Conservation (phyloP, 64 coral and sea anemone species). For the Montipora cactus region DNA sequence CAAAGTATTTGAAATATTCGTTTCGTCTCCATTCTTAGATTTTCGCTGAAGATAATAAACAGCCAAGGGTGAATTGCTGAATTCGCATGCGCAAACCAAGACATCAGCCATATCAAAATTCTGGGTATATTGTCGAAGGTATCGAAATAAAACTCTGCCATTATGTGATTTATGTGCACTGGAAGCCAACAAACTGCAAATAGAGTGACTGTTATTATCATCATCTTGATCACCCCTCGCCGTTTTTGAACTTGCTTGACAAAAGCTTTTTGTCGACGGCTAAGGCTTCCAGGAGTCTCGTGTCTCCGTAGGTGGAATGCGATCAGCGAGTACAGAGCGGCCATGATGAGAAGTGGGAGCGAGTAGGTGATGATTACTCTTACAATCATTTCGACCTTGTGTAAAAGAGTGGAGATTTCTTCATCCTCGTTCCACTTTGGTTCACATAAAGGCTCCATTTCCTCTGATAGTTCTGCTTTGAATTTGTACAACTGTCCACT, state of each 20-base stretch:
- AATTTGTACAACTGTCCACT: constrained; percentile 66
- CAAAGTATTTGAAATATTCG: not conserved
- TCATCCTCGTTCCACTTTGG: constrained; percentile 29
- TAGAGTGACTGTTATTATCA: constrained; percentile 41
- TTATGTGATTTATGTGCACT: constrained; percentile 55
- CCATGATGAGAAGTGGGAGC: constrained; percentile 57
- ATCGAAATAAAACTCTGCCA: not conserved
- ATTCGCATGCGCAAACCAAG: constrained; percentile 70
- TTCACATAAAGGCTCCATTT: not conserved
- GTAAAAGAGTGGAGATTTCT: not conserved
- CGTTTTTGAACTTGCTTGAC: constrained; percentile 41
- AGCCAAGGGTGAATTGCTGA: constrained; percentile 78
- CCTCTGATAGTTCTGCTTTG: not conserved
- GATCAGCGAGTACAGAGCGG: constrained; percentile 74
- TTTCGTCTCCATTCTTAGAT: constrained; percentile 1
- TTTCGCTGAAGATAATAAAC: constrained; percentile 74
- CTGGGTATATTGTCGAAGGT: not conserved
- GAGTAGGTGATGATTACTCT: constrained; percentile 71
- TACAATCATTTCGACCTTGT: constrained; percentile 57
- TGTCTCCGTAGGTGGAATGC: constrained; percentile 70
- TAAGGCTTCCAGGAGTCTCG: constrained; percentile 12
- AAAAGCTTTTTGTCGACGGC: constrained; percentile 8
- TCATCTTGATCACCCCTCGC: constrained; percentile 48
- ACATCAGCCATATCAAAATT: constrained; percentile 31
- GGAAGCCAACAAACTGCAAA: constrained; percentile 68